These are phyloP conservation scores for Beris chalybata DNA, from an alignment of 2,888 invertebrate genomes.

Conservation along the genomic window DNA sequence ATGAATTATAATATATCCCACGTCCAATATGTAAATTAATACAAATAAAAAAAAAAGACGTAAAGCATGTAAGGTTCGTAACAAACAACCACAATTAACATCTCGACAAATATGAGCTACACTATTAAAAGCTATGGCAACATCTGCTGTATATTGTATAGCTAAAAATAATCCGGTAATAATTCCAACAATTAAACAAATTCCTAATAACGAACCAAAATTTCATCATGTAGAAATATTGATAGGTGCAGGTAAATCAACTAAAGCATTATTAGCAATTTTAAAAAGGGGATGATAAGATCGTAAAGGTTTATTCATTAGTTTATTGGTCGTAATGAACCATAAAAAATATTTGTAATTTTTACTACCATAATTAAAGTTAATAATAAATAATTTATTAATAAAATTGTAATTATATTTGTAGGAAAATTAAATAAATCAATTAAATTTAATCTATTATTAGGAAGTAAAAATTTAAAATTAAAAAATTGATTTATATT, in stretches of 20 bases:
- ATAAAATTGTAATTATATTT: slow-evolving; percentile 58
- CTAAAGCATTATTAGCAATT: slow-evolving; percentile 60
- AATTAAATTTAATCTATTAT: slow-evolving; percentile 57
- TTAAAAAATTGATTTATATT: slow-evolving; percentile 49
- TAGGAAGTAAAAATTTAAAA: slow-evolving; percentile 48
- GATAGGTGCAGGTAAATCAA: no score
- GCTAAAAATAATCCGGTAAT: slow-evolving; percentile 69
- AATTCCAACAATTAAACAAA: slow-evolving; percentile 67
- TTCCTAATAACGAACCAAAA: slow-evolving; percentile 58
- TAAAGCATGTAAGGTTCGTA: slow-evolving; percentile 62
- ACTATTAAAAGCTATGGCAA: slow-evolving; percentile 66
- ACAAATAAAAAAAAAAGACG: slow-evolving; percentile 73
- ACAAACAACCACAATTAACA: no score
- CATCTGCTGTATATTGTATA: slow-evolving; percentile 69
- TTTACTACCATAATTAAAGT: slow-evolving; percentile 59
- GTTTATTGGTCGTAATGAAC: slow-evolving; percentile 57
- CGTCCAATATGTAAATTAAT: no score
- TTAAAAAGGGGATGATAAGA: slow-evolving; percentile 59
- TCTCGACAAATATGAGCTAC: slow-evolving; percentile 65
- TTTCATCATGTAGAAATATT: no score
- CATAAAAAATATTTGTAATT: slow-evolving; percentile 62
- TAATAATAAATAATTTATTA: slow-evolving; percentile 57
- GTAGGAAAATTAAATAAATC: slow-evolving; percentile 61
- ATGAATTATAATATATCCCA: no score
- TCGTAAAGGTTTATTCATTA: slow-evolving; percentile 51